phyloP scores from a whole-genome alignment of 2,888 invertebrate species.

The Barypeithes pellucidus region DNA sequence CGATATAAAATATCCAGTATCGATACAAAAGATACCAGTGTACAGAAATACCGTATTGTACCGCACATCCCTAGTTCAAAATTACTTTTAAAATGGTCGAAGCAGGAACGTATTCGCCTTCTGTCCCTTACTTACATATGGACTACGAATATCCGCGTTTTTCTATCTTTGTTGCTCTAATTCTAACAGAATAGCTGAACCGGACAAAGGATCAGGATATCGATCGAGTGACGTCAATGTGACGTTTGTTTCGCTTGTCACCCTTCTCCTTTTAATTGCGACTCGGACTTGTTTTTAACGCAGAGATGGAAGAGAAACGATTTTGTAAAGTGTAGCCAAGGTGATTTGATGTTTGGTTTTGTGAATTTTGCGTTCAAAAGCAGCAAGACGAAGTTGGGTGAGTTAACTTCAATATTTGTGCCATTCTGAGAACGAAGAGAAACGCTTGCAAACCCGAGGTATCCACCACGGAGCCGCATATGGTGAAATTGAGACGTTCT shows the following conservation, averaged over 20 bases:
- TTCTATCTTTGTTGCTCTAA: background rate
- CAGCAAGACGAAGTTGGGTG: constrained; percentile 55
- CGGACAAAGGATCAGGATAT: constrained; percentile 7
- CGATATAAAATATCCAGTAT: too few species aligned
- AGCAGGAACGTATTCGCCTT: background rate
- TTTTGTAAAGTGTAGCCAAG: constrained; percentile 46
- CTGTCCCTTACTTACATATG: background rate
- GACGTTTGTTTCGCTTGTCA: constrained; percentile 13
- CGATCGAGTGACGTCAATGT: constrained; percentile 34
- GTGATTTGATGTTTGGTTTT: constrained; percentile 55
- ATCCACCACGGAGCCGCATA: constrained; percentile 57
- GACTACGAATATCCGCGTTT: background rate
- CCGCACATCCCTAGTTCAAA: too few species aligned
- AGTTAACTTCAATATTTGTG: constrained; percentile 58
- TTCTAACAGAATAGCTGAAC: background rate
- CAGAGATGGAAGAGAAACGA: constrained; percentile 42
- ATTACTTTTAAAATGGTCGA: background rate
- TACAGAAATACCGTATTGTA: too few species aligned
- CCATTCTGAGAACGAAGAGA: constrained; percentile 54
- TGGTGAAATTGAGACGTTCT: constrained; percentile 62
- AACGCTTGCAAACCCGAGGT: constrained; percentile 45
- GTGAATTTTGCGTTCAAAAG: constrained; percentile 66
- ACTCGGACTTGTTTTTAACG: constrained; percentile 25
- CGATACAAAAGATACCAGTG: too few species aligned
- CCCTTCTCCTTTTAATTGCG: constrained; percentile 26